These are phyloP conservation scores for Elephas maximus DNA, from an alignment of 2,113 vertebrate species.

Conservation along the genomic window DNA sequence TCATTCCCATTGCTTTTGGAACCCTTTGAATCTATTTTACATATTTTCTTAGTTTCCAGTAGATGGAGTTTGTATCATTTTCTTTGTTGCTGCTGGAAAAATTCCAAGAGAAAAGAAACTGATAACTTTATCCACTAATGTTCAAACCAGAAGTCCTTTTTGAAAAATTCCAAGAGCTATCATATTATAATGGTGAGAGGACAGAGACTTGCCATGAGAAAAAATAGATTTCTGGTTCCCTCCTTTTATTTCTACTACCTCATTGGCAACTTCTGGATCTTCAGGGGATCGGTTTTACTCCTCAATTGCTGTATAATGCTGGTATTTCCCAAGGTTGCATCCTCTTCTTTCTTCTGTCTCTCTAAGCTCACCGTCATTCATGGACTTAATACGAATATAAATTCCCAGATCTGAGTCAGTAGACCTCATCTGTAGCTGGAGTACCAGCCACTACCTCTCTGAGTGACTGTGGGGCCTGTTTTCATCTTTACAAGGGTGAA, in stretches of 20 bases:
- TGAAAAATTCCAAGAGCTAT: too few relatives aligned
- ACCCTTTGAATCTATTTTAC: background rate
- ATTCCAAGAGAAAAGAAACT: background rate
- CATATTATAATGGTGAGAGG: rapidly evolving
- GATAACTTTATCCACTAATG: background rate
- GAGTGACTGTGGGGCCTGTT: background rate
- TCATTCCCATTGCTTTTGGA: background rate
- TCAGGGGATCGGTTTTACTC: background rate
- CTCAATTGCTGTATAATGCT: rapidly evolving
- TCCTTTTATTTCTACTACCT: background rate
- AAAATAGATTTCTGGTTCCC: background rate
- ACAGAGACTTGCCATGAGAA: too few relatives aligned
- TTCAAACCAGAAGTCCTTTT: background rate
- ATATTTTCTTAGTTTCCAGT: background rate
- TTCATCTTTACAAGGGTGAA: background rate
- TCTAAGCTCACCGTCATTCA: rapidly evolving
- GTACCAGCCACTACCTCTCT: background rate
- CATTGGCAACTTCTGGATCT: background rate
- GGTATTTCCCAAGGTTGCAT: background rate
- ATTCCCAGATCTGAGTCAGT: background rate
- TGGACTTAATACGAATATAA: background rate
- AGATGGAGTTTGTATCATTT: background rate
- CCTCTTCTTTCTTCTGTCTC: background rate
- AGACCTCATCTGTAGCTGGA: background rate
- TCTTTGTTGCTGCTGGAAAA: background rate